These are phyloP conservation scores for Xenopus petersii DNA, from an alignment of 2,797 vertebrate species.

Conservation along the genomic window DNA sequence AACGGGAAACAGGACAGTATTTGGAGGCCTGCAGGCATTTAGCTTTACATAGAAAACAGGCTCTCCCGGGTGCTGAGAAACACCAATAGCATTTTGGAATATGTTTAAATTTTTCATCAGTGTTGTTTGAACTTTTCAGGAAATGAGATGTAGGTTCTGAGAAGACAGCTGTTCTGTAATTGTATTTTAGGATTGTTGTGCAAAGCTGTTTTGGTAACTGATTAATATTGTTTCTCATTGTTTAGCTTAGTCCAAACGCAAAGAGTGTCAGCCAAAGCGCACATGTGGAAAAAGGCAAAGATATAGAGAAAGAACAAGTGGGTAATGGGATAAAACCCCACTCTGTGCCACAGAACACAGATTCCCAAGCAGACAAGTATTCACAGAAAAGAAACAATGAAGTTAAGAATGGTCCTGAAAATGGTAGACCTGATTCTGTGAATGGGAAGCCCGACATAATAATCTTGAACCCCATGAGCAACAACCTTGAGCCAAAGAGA, in stretches of 20 bases:
- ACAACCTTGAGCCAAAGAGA: constrained; percentile 45
- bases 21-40: too few relatives aligned
- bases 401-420: constrained; percentile 62
- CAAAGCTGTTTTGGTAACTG: too few relatives aligned
- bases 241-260: constrained; percentile 61
- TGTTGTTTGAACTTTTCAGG: too few relatives aligned
- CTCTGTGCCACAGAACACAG: constrained; percentile 46
- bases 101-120: too few relatives aligned
- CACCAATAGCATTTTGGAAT: too few relatives aligned
- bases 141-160: too few relatives aligned
- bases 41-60: too few relatives aligned
- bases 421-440: constrained; percentile 51
- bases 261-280: constrained; percentile 70
- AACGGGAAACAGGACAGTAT: too few relatives aligned
- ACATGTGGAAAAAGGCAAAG: constrained; percentile 49
- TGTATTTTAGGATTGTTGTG: too few relatives aligned
- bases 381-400: constrained; percentile 57
- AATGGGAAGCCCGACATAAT: constrained; percentile 70
- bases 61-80: too few relatives aligned
- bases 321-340: constrained; percentile 52
- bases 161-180: too few relatives aligned
- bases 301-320: constrained; percentile 28
- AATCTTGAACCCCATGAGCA: constrained; percentile 57
- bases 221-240: too few relatives aligned
- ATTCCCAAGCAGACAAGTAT: constrained; percentile 36